phyloP scores from a whole-genome alignment of 2,888 invertebrate species.

The Bimastos eiseni region DNA sequence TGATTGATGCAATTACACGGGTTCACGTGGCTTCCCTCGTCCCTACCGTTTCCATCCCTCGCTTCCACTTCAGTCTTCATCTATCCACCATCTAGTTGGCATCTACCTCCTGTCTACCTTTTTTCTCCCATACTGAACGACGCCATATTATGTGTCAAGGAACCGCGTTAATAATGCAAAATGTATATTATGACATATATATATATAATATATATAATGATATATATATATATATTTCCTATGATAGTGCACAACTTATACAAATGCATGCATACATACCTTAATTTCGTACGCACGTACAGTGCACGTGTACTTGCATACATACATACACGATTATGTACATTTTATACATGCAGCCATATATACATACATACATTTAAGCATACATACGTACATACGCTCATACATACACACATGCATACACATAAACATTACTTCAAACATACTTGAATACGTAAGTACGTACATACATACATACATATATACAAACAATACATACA shows the following conservation, averaged over 20 bases:
- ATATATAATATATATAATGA: no score
- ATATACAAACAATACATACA: neutral
- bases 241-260: neutral
- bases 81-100: neutral
- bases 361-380: neutral
- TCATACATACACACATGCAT: neutral
- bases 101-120: neutral
- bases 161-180: neutral
- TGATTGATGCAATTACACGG: slow-evolving; percentile 1
- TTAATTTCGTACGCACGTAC: no score
- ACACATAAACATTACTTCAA: no score
- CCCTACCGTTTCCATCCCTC: neutral
- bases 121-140: neutral
- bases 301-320: no score
- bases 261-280: neutral
- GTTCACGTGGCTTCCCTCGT: neutral
- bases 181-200: neutral
- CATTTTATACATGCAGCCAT: no score
- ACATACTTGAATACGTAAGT: no score
- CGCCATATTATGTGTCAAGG: neutral
- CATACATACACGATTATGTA: neutral
- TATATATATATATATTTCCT: neutral
- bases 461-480: neutral
- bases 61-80: neutral
- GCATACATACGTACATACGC: neutral